A percentile compares a stretch with the other conserved stretches of the same genome.
These are phyloP conservation scores for Natator depressus DNA, from an alignment of 2,113 vertebrate genomes.

Conservation along the genomic window DNA sequence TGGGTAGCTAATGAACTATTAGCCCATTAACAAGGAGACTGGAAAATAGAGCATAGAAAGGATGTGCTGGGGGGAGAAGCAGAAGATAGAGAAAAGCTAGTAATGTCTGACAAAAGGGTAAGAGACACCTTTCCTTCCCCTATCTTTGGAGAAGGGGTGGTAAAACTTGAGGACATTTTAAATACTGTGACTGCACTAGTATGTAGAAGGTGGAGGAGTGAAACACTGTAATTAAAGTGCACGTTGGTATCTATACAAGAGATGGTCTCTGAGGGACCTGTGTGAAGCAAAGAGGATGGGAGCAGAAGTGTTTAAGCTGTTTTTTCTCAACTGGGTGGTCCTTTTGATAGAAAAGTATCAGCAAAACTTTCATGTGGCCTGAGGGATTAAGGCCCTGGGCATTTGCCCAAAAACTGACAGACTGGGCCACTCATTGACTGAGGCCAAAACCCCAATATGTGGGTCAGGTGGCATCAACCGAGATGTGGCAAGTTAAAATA, in stretches of 20 bases:
- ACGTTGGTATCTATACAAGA: not conserved
- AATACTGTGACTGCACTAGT: not conserved
- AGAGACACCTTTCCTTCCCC: not conserved
- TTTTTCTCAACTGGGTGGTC: no score
- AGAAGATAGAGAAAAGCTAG: not conserved
- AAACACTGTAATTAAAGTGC: not conserved
- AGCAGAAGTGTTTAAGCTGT: no score
- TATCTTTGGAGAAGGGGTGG: not conserved
- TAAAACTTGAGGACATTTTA: not conserved
- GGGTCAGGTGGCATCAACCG: no score
- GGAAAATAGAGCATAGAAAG: not conserved
- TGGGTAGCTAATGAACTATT: not conserved
- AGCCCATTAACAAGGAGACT: not conserved
- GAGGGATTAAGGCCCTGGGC: no score
- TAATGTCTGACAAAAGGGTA: not conserved
- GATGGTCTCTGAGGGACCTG: not conserved
- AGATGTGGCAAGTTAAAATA: no score
- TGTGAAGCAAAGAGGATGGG: no score
- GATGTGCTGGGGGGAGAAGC: not conserved
- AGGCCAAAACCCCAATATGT: no score
- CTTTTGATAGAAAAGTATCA: no score
- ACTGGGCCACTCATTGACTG: no score
- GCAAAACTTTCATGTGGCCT: no score
- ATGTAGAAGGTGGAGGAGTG: not conserved
- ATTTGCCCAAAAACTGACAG: no score